Percentiles rank a stretch among this genome's conserved stretches.
These are phyloP conservation scores for Drosophila pseudotakahashii DNA, from an alignment of 2,888 invertebrate genomes.

Conservation along the genomic window DNA sequence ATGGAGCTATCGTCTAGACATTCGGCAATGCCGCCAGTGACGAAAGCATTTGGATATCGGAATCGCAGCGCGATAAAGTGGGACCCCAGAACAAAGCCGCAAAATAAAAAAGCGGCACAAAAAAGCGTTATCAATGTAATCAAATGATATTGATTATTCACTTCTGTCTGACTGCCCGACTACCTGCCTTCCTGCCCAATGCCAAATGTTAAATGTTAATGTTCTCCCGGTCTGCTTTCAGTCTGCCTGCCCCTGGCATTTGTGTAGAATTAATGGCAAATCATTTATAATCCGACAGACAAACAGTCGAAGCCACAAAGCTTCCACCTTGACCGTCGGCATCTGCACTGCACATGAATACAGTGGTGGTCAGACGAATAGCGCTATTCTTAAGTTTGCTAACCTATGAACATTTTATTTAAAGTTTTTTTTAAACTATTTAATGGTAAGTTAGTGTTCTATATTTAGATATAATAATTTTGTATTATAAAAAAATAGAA, in stretches of 20 bases:
- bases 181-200: slow-evolving; percentile 21
- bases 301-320: slow-evolving; percentile 69
- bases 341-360: slow-evolving; percentile 5
- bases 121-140: slow-evolving; percentile 46
- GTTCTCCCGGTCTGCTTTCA: slow-evolving; percentile 26
- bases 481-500: too few relatives aligned
- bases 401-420: too few relatives aligned
- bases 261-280: slow-evolving; percentile 52
- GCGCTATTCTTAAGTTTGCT: too few relatives aligned
- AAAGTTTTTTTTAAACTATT: too few relatives aligned
- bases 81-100: slow-evolving; percentile 17
- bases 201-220: slow-evolving; percentile 39
- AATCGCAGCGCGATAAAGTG: slow-evolving; percentile 39
- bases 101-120: slow-evolving; percentile 13
- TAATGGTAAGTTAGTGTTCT: too few relatives aligned
- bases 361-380: background rate
- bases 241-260: slow-evolving; percentile 46
- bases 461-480: too few relatives aligned
- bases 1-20: slow-evolving; percentile 48
- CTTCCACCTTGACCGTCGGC: slow-evolving; percentile 30
- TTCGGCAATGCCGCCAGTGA: slow-evolving; percentile 44
- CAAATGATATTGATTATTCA: slow-evolving; percentile 46
- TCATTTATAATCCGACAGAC: slow-evolving; percentile 71
- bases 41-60: slow-evolving; percentile 42
- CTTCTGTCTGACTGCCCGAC: slow-evolving; percentile 36